A percentile compares a stretch with the other conserved stretches of the same genome.
Conservation (phyloP, 2,888 invertebrate species). For the Nebria brevicollis region DNA sequence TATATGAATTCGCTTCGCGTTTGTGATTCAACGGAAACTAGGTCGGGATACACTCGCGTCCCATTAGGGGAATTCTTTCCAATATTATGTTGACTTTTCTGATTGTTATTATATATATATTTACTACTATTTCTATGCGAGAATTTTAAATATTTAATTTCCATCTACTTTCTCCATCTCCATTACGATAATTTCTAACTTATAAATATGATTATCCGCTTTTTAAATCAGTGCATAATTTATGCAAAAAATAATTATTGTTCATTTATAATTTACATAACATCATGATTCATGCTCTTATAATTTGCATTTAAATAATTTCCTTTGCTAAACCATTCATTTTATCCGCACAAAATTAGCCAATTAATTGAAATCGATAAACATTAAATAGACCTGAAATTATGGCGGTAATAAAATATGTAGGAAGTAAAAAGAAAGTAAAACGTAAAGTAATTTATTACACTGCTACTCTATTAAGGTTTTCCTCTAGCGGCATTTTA, state of each 20-base stretch:
- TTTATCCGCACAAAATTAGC: neutral
- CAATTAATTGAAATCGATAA: neutral
- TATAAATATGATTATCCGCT: neutral
- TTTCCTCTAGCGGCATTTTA: no score
- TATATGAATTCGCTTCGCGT: neutral
- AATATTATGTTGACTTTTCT: neutral
- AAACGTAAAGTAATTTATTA: neutral
- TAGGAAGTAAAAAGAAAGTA: neutral
- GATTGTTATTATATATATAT: neutral
- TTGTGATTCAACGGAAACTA: neutral
- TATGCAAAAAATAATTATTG: neutral
- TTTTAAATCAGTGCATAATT: neutral
- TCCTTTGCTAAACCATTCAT: neutral
- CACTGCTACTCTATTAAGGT: neutral
- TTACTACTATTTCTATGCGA: neutral
- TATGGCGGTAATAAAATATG: neutral
- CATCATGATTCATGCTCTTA: neutral
- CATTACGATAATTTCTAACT: neutral
- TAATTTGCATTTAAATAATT: neutral
- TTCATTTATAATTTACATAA: neutral
- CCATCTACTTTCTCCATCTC: neutral
- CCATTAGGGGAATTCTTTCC: neutral
- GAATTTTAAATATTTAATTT: neutral
- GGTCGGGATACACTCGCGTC: neutral
- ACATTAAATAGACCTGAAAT: neutral